Evolutionary conservation across 2,113 vertebrate species (phyloP).

Genomic region (Coptodon bakossiorum): DNA sequence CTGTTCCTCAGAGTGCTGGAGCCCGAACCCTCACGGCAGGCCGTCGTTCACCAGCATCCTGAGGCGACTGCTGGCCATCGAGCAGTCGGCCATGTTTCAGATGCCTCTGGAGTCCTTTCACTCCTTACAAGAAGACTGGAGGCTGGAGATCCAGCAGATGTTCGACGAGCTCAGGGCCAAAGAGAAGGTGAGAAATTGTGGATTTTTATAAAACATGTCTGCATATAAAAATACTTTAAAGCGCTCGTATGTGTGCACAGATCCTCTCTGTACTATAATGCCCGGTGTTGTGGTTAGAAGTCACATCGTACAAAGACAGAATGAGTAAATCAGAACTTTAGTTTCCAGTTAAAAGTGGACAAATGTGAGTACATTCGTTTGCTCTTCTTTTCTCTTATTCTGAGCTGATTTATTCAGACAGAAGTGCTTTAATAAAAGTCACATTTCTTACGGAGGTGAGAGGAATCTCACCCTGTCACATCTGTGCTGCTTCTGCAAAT

Average conservation of each 20-base stretch:
- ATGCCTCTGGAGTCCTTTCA: constrained; percentile 92
- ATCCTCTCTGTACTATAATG: neutral
- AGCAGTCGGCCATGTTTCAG: constrained; percentile 87
- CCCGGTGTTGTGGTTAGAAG: neutral
- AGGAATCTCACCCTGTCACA: neutral
- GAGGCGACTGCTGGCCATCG: constrained; percentile 76
- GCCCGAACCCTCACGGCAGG: constrained; percentile 78
- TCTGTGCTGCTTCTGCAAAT: constrained; percentile 8
- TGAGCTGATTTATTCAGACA: neutral
- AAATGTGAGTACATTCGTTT: neutral
- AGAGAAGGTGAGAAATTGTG: constrained; percentile 77
- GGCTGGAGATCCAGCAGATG: constrained; percentile 88
- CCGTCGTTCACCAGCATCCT: constrained; percentile 81
- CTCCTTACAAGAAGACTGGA: constrained; percentile 89
- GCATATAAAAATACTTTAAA: neutral
- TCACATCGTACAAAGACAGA: neutral
- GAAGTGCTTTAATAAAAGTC: neutral
- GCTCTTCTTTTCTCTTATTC: neutral
- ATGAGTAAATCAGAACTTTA: neutral
- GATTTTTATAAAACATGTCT: neutral
- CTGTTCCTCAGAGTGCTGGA: constrained; percentile 81
- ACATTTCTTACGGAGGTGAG: neutral
- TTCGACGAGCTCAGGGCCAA: constrained; percentile 87
- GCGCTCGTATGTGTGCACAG: neutral
- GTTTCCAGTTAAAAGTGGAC: neutral